phyloP scores from a whole-genome alignment of 2,888 invertebrate genomes.

The Oscheius onirici region DNA sequence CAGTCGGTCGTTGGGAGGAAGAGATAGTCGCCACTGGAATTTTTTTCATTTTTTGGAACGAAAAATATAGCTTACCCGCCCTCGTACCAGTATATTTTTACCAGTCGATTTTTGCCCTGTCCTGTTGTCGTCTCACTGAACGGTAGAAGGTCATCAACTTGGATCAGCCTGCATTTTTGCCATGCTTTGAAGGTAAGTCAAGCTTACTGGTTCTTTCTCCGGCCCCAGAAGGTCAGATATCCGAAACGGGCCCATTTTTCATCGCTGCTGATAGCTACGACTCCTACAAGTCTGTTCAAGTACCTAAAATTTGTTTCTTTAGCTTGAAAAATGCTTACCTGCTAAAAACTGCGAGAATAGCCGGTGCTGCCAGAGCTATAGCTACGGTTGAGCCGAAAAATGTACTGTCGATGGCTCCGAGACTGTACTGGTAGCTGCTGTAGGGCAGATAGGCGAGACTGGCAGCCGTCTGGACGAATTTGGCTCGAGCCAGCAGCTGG shows the following conservation, averaged over 20 bases:
- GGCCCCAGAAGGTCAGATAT: constrained; percentile 53
- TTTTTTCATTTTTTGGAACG: too few relatives aligned
- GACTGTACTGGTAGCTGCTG: constrained; percentile 30
- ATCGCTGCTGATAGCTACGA: constrained; percentile 54
- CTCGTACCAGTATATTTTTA: constrained; percentile 39
- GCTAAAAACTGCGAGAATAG: constrained; percentile 48
- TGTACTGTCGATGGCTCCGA: constrained; percentile 25
- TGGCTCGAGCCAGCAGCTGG: constrained; percentile 51
- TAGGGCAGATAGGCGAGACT: constrained; percentile 55
- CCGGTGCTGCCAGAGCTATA: constrained; percentile 50
- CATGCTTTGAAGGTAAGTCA: background rate
- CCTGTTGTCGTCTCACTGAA: constrained; percentile 32
- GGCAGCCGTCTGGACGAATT: constrained; percentile 58
- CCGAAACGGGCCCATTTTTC: constrained; percentile 49
- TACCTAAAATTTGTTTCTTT: too few relatives aligned
- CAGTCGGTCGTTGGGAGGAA: background rate
- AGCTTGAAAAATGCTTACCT: constrained; percentile 35
- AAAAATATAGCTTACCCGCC: constrained; percentile 7
- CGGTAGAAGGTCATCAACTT: constrained; percentile 39
- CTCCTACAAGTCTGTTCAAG: constrained; percentile 60
- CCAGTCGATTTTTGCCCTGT: constrained; percentile 33
- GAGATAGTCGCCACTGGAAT: background rate
- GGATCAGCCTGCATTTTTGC: constrained; percentile 22
- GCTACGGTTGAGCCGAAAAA: constrained; percentile 36
- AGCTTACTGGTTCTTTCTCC: constrained; percentile 44